Conservation (phyloP, 2,113 vertebrate species). For the Bettongia penicillata region DNA sequence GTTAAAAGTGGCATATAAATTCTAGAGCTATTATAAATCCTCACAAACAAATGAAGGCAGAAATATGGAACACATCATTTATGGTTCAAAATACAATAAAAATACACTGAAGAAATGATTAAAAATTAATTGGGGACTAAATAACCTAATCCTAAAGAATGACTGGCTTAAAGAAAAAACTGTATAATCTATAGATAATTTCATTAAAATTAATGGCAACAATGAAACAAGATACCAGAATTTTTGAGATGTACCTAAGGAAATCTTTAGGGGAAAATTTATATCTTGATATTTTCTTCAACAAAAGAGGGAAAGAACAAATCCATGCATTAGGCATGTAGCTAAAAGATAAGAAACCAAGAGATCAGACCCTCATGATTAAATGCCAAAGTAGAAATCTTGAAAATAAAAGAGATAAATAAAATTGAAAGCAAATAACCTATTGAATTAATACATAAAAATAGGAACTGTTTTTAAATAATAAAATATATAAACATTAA, state of each 20-base stretch:
- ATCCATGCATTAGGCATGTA: too few species aligned
- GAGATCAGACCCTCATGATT: background rate
- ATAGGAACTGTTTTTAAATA: background rate
- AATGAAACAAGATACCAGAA: background rate
- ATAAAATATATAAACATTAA: too few species aligned
- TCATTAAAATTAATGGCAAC: background rate
- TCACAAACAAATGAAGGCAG: background rate
- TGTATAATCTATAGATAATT: background rate
- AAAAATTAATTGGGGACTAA: background rate
- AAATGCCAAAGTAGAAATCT: background rate
- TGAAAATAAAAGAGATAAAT: background rate
- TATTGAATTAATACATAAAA: background rate
- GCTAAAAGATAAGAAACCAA: background rate
- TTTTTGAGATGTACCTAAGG: background rate
- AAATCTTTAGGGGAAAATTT: background rate
- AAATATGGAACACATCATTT: background rate
- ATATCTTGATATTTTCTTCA: background rate
- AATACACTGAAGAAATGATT: background rate
- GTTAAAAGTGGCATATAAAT: background rate
- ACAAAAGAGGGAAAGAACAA: background rate
- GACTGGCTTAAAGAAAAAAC: background rate
- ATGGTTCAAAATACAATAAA: background rate
- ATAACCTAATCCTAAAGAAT: background rate
- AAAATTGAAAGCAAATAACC: background rate
- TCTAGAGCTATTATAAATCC: background rate